These are phyloP conservation scores for Apoderus coryli DNA, from an alignment of 2,888 invertebrate genomes.

Conservation along the genomic window DNA sequence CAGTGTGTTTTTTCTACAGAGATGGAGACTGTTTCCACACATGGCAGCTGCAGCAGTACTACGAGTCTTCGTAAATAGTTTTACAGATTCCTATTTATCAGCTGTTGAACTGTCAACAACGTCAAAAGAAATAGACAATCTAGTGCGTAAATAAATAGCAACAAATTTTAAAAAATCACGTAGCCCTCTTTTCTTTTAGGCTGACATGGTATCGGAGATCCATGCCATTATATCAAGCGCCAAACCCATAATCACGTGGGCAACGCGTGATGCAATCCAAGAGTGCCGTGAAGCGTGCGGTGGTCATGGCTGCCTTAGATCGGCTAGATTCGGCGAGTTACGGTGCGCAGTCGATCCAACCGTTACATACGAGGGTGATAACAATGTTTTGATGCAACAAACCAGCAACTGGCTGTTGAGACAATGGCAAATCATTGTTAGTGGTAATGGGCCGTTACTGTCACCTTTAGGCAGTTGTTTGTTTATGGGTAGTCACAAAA, in stretches of 20 bases:
- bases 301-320: conserved; percentile 71
- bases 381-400: conserved; percentile 82
- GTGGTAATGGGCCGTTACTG: conserved; percentile 35
- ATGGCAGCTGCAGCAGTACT: conserved; percentile 54
- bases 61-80: conserved; percentile 48
- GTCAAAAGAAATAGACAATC: conserved; percentile 23
- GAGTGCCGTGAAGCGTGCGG: conserved; percentile 80
- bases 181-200: conserved; percentile 31
- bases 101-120: conserved; percentile 52
- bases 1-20: conserved; percentile 37
- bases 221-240: conserved; percentile 53
- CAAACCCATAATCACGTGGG: conserved; percentile 63
- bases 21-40: conserved; percentile 69
- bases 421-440: conserved; percentile 42
- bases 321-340: conserved; percentile 72
- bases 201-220: conserved; percentile 51
- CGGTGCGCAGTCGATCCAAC: conserved; percentile 79
- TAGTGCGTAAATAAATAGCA: conserved; percentile 22
- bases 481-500: conserved; percentile 44
- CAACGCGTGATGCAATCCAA: conserved; percentile 58
- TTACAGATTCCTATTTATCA: conserved; percentile 49
- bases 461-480: conserved; percentile 58
- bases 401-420: conserved; percentile 74
- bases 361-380: conserved; percentile 89
- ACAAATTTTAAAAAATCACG: neutral